Base-by-base conservation (phyloP, 2,888 invertebrate species). In the Antheraea assamensis region DNA sequence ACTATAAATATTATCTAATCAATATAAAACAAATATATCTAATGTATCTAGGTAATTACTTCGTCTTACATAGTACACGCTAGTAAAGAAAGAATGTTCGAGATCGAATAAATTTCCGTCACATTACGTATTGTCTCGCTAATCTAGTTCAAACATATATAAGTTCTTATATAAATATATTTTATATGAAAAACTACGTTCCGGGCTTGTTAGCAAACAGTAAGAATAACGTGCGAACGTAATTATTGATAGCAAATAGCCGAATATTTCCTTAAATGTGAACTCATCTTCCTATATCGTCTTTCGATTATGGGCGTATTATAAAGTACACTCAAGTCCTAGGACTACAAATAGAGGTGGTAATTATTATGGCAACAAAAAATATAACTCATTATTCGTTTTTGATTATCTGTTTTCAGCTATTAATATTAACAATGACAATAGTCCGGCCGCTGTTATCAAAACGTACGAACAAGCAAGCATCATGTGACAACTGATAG, bases 131-230 rank as follows among this genome's bases (percentile, higher is more conserved):
- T 21, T 58, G 70, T 73, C 73, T 71, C 30, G 49, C 15, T 47
- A 21, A 42, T 71, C 30, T 21, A 19, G 47, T 71, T 21, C 42
- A 71, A 71, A 71, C 58, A 61, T 19, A n/a, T 35, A 52, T 70
- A 55, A 49, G n/a, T 24, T 70, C 15, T 52, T 47, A n/a, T 47
- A 27, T 58, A 70, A 70, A 71, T 73, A 71, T 55, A 35, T 68
- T 73, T 73, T 42, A 68, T 58, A 42, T 15, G 21, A 71, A 71
- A n/a, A 61, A 71, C 58, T 35, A 27, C n/a, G 64, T 66, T 74
- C 52, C 71, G 64, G 71, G 64, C 31, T 24, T 71, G 17, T 71
- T 52, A n/a, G 73, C 52, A 71, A 74, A 74, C 17, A 71, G 47
- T 52, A n/a, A 13, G 35, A 68, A 68, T 27, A 61, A 71, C 52